Conservation (phyloP, 2,797 vertebrate genomes). For the Eleutherodactylus coqui region DNA sequence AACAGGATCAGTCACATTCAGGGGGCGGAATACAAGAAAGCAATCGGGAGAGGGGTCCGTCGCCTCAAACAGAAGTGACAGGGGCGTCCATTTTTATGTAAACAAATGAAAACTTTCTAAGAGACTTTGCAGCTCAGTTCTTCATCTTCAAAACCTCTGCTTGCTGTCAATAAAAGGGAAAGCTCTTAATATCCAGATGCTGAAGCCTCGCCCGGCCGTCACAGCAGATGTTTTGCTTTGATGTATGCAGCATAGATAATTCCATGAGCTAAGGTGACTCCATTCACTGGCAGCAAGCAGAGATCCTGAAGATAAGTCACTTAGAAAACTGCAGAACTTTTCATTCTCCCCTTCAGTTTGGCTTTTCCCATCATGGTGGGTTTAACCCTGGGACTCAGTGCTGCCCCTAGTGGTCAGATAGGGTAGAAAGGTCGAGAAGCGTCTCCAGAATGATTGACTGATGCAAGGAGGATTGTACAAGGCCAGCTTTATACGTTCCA, state of each 20-base stretch:
- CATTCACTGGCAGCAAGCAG: background rate
- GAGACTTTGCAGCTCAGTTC: background rate
- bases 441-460: background rate
- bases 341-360: background rate
- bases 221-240: background rate
- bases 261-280: background rate
- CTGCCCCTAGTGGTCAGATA: background rate
- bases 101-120: background rate
- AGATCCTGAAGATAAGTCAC: background rate
- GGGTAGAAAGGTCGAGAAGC: background rate
- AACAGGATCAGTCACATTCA: background rate
- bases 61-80: background rate
- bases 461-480: conserved; percentile 30
- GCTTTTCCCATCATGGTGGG: too few relatives aligned
- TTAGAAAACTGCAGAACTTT: background rate
- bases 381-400: background rate
- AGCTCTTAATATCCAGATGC: background rate
- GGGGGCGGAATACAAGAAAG: background rate
- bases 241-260: background rate
- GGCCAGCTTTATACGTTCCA: conserved; percentile 12
- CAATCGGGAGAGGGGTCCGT: background rate
- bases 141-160: background rate
- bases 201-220: background rate
- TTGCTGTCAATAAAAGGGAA: background rate
- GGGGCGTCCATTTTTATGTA: background rate